These are phyloP conservation scores for Anarrhichthys ocellatus DNA, from an alignment of 2,113 vertebrate genomes.

Conservation along the genomic window DNA sequence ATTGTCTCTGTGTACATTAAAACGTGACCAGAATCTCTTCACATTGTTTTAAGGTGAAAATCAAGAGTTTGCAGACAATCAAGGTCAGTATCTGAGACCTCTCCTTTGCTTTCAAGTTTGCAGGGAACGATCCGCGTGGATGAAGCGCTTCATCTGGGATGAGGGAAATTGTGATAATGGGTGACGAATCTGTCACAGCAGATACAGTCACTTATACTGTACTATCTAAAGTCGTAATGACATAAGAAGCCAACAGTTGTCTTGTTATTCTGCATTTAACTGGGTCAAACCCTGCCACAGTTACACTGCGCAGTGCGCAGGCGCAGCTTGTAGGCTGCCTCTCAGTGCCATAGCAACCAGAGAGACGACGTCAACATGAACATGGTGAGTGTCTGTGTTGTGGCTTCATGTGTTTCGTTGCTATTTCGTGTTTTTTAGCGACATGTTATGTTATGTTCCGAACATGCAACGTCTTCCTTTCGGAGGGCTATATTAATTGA, in stretches of 20 bases:
- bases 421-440: background rate
- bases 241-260: background rate
- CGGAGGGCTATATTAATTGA: accelerated
- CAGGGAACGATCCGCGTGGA: background rate
- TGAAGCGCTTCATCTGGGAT: too few species aligned
- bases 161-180: background rate
- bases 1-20: background rate
- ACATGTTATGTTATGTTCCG: accelerated
- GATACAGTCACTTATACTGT: background rate
- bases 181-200: background rate
- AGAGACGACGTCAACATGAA: conserved; percentile 27
- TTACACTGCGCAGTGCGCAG: conserved; percentile 55
- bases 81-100: background rate
- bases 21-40: background rate
- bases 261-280: background rate
- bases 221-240: background rate
- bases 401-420: background rate
- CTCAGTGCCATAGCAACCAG: conserved; percentile 72
- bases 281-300: conserved; percentile 5
- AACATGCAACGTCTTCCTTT: accelerated
- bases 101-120: background rate
- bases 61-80: background rate
- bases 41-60: background rate
- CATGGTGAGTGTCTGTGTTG: conserved; percentile 63
- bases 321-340: conserved; percentile 32